These are phyloP conservation scores for Aphodius granarius DNA, from an alignment of 2,888 invertebrate genomes.

Conservation along the genomic window DNA sequence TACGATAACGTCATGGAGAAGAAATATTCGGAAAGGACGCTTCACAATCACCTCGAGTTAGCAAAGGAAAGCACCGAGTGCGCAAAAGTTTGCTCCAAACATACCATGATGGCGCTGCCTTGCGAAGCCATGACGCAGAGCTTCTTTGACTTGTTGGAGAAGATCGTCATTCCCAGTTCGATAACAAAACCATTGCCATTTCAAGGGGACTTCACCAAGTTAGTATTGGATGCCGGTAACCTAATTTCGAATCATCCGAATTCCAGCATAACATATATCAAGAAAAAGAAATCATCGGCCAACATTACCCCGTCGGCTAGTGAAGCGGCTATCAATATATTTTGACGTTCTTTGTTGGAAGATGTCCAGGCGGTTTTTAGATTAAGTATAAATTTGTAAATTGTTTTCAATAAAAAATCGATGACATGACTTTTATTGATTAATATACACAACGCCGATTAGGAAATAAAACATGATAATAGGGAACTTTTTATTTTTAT, in stretches of 20 bases:
- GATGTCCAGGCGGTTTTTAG: neutral
- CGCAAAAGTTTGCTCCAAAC: slow-evolving; percentile 23
- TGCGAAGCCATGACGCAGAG: slow-evolving; percentile 34
- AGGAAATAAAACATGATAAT: neutral
- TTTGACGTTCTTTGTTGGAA: neutral
- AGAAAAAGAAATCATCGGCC: neutral
- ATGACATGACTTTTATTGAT: neutral
- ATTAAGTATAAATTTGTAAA: neutral
- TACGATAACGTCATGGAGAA: slow-evolving; percentile 39
- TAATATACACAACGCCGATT: neutral
- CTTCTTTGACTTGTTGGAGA: slow-evolving; percentile 37
- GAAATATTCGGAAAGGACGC: slow-evolving; percentile 38
- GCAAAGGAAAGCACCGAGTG: slow-evolving; percentile 31
- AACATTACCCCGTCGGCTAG: neutral
- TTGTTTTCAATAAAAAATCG: neutral
- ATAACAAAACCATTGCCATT: slow-evolving; percentile 34
- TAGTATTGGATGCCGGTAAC: slow-evolving; percentile 34
- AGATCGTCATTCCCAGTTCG: slow-evolving; percentile 33
- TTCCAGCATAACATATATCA: neutral
- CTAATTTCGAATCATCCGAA: slow-evolving; percentile 18
- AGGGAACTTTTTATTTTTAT: neutral
- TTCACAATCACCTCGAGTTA: slow-evolving; percentile 36
- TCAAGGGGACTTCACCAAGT: slow-evolving; percentile 37
- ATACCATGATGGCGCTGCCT: slow-evolving; percentile 17
- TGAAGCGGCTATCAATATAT: neutral